These are phyloP conservation scores for Exocentrus adspersus DNA, from an alignment of 2,888 invertebrate genomes.

Conservation along the genomic window DNA sequence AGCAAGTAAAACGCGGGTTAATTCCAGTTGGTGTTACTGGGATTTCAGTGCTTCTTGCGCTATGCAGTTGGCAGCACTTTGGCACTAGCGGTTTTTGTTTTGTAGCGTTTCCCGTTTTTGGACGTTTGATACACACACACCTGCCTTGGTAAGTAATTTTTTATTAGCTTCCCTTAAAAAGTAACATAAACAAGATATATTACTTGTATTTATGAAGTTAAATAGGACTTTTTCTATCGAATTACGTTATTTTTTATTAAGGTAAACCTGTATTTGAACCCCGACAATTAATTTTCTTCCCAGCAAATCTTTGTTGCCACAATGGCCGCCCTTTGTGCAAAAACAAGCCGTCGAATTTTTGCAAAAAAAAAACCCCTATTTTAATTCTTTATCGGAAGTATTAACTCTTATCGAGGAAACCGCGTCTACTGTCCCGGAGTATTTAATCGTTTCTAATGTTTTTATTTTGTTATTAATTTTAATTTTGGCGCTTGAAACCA, in stretches of 20 bases:
- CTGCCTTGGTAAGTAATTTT: not conserved
- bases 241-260: not conserved
- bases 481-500: constrained; percentile 12
- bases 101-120: no score
- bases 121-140: not conserved
- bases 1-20: no score
- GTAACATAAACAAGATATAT: not conserved
- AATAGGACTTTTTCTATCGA: not conserved
- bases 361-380: no score
- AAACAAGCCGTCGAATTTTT: not conserved
- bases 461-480: constrained; percentile 1
- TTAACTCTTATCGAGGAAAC: no score
- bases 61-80: constrained; percentile 10
- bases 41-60: no score
- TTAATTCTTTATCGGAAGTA: no score
- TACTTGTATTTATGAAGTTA: not conserved
- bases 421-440: no score
- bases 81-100: no score
- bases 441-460: not conserved
- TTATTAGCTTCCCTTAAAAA: not conserved
- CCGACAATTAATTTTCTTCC: not conserved
- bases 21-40: no score
- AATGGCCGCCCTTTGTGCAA: constrained; percentile 1
- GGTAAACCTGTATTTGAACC: not conserved
- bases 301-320: constrained; percentile 7